Evolutionary conservation across 2,113 vertebrate genomes (phyloP).

Genomic region (Zootoca vivipara): DNA sequence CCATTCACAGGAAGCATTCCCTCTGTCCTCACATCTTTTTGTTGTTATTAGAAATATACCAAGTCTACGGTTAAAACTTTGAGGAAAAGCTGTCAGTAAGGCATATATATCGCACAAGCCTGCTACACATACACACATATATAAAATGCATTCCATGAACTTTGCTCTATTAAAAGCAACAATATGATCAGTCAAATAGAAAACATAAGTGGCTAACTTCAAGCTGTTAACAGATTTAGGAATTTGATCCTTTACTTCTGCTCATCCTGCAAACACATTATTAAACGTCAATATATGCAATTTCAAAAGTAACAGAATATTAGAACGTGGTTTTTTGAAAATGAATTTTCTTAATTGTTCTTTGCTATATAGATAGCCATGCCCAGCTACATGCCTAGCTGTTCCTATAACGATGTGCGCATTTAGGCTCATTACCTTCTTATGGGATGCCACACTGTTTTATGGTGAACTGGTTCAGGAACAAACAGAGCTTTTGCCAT

Average conservation of each 20-base stretch:
- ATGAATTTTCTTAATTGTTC: background rate
- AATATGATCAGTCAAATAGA: background rate
- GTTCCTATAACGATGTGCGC: background rate
- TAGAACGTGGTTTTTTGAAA: background rate
- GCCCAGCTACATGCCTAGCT: no score
- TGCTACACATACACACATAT: background rate
- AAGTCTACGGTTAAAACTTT: slow-evolving; percentile 9
- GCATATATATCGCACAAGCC: background rate
- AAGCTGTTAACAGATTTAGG: background rate
- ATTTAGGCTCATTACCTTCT: slow-evolving; percentile 11
- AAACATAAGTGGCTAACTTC: background rate
- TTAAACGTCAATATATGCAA: background rate
- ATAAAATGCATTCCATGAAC: background rate
- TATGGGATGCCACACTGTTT: slow-evolving; percentile 4
- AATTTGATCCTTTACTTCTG: background rate
- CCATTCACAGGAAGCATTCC: background rate
- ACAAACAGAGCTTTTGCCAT: background rate
- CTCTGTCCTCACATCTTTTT: background rate
- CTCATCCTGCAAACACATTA: background rate
- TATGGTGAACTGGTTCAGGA: background rate
- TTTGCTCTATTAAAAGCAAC: background rate
- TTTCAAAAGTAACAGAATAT: background rate
- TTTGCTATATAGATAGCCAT: background rate
- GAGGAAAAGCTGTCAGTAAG: background rate
- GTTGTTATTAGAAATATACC: background rate